Percentiles rank a stretch among this genome's conserved stretches.
Conservation (phyloP, 2,113 vertebrate species). For the Chaetura pelagica region DNA sequence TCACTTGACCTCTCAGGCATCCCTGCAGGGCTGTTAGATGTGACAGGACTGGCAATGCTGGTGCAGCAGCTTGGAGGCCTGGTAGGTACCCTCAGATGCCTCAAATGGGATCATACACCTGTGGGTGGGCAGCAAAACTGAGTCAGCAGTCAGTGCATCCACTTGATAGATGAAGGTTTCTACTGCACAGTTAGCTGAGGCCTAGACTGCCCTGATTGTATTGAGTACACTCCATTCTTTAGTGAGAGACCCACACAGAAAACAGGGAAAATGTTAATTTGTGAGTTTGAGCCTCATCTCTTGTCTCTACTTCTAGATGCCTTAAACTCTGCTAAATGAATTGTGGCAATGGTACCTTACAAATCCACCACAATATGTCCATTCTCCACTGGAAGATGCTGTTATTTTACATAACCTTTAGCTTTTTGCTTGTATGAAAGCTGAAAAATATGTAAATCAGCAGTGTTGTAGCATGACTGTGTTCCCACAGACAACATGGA, state of each 20-base stretch:
- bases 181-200: neutral
- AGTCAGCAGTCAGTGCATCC: neutral
- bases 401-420: neutral
- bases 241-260: neutral
- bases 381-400: neutral
- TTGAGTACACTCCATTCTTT: neutral
- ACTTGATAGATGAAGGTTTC: neutral
- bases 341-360: neutral
- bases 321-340: neutral
- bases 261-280: neutral
- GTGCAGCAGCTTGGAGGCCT: neutral
- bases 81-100: neutral
- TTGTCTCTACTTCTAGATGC: neutral
- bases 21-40: fast-evolving
- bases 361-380: neutral
- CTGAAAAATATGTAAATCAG: neutral
- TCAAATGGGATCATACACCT: neutral
- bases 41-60: neutral
- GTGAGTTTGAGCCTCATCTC: neutral
- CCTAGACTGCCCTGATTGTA: no score
- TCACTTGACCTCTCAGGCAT: neutral
- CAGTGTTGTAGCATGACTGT: neutral
- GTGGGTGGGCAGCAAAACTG: neutral
- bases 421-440: neutral
- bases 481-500: neutral